These are phyloP conservation scores for Heptranchias perlo DNA, from an alignment of 2,113 vertebrate genomes.

Conservation along the genomic window DNA sequence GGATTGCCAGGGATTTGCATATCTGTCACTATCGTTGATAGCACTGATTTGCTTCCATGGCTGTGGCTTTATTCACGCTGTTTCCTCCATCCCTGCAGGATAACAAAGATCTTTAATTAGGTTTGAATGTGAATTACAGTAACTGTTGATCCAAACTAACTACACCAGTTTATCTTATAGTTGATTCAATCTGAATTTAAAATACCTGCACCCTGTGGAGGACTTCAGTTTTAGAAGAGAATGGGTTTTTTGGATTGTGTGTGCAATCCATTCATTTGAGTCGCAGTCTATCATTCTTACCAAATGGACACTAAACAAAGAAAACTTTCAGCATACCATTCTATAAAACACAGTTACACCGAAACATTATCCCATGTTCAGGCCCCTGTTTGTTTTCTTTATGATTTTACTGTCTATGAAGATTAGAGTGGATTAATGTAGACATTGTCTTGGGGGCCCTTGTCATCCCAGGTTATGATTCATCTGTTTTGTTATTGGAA, in stretches of 20 bases:
- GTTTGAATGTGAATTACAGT: background rate
- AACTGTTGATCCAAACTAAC: background rate
- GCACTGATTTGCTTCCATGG: background rate
- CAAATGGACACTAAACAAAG: background rate
- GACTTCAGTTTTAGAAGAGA: background rate
- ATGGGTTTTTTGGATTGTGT: background rate
- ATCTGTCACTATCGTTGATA: background rate
- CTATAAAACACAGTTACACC: background rate
- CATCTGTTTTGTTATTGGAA: background rate
- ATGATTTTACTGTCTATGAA: background rate
- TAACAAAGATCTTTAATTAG: background rate
- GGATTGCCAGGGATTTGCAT: background rate
- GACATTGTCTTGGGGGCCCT: background rate
- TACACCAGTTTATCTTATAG: background rate
- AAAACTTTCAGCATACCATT: background rate
- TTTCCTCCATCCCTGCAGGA: background rate
- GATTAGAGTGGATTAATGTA: background rate
- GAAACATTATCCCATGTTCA: background rate
- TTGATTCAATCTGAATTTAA: background rate
- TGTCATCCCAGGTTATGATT: background rate
- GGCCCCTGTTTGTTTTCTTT: background rate
- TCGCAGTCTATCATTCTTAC: background rate
- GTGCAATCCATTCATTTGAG: background rate
- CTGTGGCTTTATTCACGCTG: background rate
- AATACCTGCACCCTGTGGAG: background rate